Evolutionary conservation across 2,888 invertebrate genomes (phyloP).

Genomic region (Herminia tarsipennalis): DNA sequence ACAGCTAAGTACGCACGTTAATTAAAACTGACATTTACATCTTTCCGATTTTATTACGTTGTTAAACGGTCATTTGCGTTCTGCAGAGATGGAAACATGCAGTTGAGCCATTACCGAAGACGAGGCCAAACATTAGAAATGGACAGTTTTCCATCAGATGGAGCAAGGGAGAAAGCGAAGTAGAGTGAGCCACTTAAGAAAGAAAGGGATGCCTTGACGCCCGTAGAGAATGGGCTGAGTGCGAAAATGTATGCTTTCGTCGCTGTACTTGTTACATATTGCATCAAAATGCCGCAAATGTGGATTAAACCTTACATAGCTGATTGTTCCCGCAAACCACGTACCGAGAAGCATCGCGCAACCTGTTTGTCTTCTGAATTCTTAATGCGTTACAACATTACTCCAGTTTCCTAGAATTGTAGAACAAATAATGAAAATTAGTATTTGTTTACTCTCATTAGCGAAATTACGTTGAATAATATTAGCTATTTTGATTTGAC

Average conservation of each 20-base stretch:
- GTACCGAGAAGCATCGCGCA: constrained; percentile 1
- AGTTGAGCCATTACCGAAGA: constrained; percentile 1
- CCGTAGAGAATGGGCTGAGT: too few relatives aligned
- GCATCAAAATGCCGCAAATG: too few relatives aligned
- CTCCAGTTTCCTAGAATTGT: constrained; percentile 13
- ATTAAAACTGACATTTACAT: constrained; percentile 30
- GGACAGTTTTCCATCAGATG: too few relatives aligned
- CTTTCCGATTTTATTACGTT: constrained; percentile 12
- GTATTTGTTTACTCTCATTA: constrained; percentile 16
- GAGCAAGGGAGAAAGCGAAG: too few relatives aligned
- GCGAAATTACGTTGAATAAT: constrained; percentile 8
- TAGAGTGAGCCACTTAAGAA: too few relatives aligned
- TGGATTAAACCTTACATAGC: too few relatives aligned
- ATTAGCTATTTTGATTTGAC: neutral
- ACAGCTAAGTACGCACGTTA: constrained; percentile 6
- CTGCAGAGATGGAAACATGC: neutral
- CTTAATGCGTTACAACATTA: constrained; percentile 20
- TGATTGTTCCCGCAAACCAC: constrained; percentile 19
- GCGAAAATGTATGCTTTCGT: too few relatives aligned
- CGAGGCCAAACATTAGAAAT: constrained; percentile 3
- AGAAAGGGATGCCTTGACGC: too few relatives aligned
- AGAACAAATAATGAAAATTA: constrained; percentile 21
- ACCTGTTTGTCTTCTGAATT: constrained; percentile 28
- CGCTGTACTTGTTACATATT: too few relatives aligned
- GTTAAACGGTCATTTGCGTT: constrained; percentile 8